Conservation (phyloP, 2,113 vertebrate genomes). For the Bufo gargarizans region DNA sequence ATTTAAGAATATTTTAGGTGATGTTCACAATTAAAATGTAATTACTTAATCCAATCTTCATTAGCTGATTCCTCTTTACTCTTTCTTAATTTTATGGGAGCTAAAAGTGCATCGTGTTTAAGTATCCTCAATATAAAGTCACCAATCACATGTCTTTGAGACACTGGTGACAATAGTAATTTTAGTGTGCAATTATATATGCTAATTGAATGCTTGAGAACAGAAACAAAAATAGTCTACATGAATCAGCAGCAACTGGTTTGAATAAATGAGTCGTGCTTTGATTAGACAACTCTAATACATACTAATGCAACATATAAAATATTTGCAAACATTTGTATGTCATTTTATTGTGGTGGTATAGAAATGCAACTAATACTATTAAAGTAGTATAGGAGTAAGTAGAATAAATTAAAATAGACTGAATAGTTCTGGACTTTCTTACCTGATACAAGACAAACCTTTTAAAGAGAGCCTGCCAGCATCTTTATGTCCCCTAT, state of each 20-base stretch:
- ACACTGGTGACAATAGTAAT: not conserved
- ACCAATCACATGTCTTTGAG: not conserved
- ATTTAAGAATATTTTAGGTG: not conserved
- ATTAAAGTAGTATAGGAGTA: not conserved
- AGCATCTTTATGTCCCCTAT: too few relatives aligned
- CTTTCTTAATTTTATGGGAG: conserved; percentile 14
- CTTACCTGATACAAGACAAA: too few relatives aligned
- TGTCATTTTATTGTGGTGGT: not conserved
- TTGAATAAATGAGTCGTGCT: not conserved
- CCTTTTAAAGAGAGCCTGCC: too few relatives aligned
- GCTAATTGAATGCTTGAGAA: not conserved
- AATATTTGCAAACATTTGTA: not conserved
- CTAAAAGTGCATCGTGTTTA: not conserved
- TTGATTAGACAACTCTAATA: not conserved
- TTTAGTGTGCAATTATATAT: not conserved
- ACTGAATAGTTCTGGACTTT: too few relatives aligned
- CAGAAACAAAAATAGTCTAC: not conserved
- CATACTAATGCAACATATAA: not conserved
- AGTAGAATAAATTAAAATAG: too few relatives aligned
- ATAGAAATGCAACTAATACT: not conserved
- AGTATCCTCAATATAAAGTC: not conserved
- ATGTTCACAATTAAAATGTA: conserved; percentile 15
- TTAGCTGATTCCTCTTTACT: not conserved
- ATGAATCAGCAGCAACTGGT: not conserved
- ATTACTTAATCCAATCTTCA: conserved; percentile 1